A percentile compares a stretch with the other conserved stretches of the same genome.
These are phyloP conservation scores for Empidonax traillii DNA, from an alignment of 2,113 vertebrate species.

Conservation along the genomic window DNA sequence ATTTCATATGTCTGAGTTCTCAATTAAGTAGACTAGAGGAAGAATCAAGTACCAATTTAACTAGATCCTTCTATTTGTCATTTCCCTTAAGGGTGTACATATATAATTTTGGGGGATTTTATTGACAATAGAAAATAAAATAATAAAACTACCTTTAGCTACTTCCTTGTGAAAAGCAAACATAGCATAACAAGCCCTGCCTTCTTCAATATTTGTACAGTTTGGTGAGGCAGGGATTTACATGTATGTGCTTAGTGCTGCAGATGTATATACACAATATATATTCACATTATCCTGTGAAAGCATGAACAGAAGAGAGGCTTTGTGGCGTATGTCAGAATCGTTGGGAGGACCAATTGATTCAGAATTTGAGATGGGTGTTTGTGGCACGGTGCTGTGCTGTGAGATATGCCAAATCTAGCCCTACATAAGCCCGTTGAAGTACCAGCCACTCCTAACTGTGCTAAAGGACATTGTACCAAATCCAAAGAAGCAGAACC, in stretches of 20 bases:
- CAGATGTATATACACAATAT: not conserved
- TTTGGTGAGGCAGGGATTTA: not conserved
- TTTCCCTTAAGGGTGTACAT: not conserved
- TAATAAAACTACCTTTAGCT: not conserved
- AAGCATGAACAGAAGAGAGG: not conserved
- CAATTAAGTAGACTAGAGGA: not conserved
- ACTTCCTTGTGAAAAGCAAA: conserved; percentile 28
- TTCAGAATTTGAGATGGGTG: not conserved
- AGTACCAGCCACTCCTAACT: not conserved
- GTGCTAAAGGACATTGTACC: not conserved
- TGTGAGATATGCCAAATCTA: not conserved
- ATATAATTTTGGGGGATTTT: not conserved
- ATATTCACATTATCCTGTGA: not conserved
- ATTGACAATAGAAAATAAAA: not conserved
- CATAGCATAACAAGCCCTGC: not conserved
- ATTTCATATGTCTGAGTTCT: not conserved
- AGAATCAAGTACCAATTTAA: not conserved
- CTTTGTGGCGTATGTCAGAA: not conserved
- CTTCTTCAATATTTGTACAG: not conserved
- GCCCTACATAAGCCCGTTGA: not conserved
- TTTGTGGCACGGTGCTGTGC: not conserved
- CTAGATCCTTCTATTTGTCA: not conserved
- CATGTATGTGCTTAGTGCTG: fast-evolving
- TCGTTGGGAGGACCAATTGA: not conserved
- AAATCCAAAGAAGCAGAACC: not conserved